Base-by-base conservation (phyloP, 2,113 vertebrate species). In the Hucho hucho region DNA sequence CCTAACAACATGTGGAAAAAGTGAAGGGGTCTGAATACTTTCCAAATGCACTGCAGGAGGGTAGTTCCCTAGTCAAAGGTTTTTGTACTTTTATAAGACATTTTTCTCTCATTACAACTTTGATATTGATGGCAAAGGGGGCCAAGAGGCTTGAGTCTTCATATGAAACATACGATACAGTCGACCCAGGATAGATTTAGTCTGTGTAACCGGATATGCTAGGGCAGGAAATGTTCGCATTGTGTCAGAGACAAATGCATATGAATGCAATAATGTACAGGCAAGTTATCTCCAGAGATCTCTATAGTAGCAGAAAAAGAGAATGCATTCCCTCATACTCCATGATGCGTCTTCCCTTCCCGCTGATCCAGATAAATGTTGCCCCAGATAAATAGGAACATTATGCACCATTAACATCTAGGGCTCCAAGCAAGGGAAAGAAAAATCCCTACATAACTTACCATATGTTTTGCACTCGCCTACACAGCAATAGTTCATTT, bases 341-440 rank as follows among this genome's bases (percentile, higher is more conserved):
- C 20, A 16, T 32, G 6, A 49, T 18, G 13, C 16, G 65, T 79
- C 74, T 66, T 53, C 43, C 32, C 72, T 89, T 86, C 74, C 66
- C 82, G 66, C 80, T 80, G 79, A 82, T 84, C 78, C 65, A 81
- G 77, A 88, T 76, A 79, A 87, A 90, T 79, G 79, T 80, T 69
- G 37, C 56, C 24, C 32, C 25, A 61, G 63, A 87, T 79, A 83
- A 75, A 88, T 82, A 81, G 16, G 65, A 66, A 82, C 79, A 86
- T 86, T 84, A 88, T 84, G 79, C 80, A 78, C 74, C 79, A 84
- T 89, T 85, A 86, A 88, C 79, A 83, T 84, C 78, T 78, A 75
- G 32, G 77, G 71, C 53, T 26, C 67, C 74, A 69, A 64, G 32
- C 28, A 68, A 71, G 49, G 72, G 77, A 81, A 78, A 75, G 5